Conservation (phyloP, 1,140 invertebrate species). For the Drosophila nebulosa region DNA sequence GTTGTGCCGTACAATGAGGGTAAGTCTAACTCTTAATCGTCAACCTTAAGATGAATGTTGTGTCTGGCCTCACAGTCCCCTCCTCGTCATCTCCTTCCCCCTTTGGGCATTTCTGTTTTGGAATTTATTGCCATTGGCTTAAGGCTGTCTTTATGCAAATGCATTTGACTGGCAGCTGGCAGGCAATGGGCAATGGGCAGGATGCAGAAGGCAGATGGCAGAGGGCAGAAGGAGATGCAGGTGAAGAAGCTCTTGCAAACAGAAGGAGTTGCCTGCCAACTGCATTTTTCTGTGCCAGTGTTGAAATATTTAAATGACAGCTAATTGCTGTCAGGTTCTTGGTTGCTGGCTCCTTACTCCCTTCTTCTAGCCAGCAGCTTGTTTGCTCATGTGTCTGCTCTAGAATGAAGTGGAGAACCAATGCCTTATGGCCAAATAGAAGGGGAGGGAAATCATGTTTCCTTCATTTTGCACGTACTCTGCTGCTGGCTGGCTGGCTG, state of each 20-base stretch:
- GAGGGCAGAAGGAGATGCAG: constrained; percentile 15
- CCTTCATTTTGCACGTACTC: constrained; percentile 27
- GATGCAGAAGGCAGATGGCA: too few relatives aligned
- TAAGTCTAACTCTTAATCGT: constrained; percentile 80
- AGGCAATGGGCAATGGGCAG: too few relatives aligned
- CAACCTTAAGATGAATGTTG: constrained; percentile 59
- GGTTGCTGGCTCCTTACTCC: constrained; percentile 6
- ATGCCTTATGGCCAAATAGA: constrained; percentile 5
- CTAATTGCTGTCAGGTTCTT: constrained; percentile 63
- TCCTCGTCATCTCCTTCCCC: not conserved
- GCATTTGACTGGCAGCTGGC: constrained; percentile 47
- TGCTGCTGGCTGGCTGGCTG: too few relatives aligned
- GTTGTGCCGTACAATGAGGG: constrained; percentile 93
- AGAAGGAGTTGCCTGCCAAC: constrained; percentile 21
- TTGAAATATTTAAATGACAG: constrained; percentile 79
- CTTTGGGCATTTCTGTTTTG: constrained; percentile 13
- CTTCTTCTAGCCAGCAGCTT: constrained; percentile 29
- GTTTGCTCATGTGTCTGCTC: constrained; percentile 67
- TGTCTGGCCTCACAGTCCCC: not conserved
- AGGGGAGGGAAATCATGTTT: constrained; percentile 25
- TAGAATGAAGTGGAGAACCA: constrained; percentile 34
- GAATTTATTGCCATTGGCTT: constrained; percentile 56
- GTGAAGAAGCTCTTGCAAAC: too few relatives aligned
- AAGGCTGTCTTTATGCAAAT: constrained; percentile 50
- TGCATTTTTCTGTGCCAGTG: constrained; percentile 65